Percentiles rank a stretch among this genome's conserved stretches.
phyloP scores from a whole-genome alignment of 2,888 invertebrate species.

The Homarus gammarus region DNA sequence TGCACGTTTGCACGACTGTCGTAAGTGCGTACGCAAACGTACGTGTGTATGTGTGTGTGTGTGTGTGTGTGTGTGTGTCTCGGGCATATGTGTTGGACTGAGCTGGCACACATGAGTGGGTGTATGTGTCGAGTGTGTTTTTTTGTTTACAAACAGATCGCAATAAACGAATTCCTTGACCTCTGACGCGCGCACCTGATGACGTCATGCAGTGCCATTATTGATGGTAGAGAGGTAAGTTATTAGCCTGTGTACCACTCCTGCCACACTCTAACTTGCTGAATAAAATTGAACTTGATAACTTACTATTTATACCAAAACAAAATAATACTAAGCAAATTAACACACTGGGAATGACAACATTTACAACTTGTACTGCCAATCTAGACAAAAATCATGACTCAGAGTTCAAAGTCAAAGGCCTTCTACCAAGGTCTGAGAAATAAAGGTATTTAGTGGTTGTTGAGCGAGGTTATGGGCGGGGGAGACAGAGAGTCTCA shows the following conservation, averaged over 20 bases:
- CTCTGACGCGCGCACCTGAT: background rate
- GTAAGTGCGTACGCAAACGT: background rate
- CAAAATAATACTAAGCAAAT: too few species aligned
- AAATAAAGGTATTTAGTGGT: too few species aligned
- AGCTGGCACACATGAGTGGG: background rate
- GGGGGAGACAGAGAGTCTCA: background rate
- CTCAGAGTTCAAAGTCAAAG: too few species aligned
- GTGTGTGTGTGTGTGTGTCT: slow-evolving; percentile 14
- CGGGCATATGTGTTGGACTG: background rate
- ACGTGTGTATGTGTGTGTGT: background rate
- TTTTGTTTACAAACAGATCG: slow-evolving; percentile 50
- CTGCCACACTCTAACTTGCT: too few species aligned
- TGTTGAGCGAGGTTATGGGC: background rate
- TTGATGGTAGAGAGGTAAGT: background rate
- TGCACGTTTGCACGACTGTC: too few species aligned
- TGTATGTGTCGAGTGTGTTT: slow-evolving; percentile 29
- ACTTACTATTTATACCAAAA: too few species aligned
- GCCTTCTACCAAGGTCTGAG: too few species aligned
- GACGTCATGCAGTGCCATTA: slow-evolving; percentile 42
- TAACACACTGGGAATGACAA: too few species aligned
- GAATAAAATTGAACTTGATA: too few species aligned
- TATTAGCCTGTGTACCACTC: too few species aligned
- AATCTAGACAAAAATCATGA: too few species aligned
- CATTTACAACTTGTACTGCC: too few species aligned
- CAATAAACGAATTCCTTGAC: slow-evolving; percentile 37